Evolutionary conservation across 2,888 invertebrate species (phyloP).

Genomic region (Spodoptera picta): DNA sequence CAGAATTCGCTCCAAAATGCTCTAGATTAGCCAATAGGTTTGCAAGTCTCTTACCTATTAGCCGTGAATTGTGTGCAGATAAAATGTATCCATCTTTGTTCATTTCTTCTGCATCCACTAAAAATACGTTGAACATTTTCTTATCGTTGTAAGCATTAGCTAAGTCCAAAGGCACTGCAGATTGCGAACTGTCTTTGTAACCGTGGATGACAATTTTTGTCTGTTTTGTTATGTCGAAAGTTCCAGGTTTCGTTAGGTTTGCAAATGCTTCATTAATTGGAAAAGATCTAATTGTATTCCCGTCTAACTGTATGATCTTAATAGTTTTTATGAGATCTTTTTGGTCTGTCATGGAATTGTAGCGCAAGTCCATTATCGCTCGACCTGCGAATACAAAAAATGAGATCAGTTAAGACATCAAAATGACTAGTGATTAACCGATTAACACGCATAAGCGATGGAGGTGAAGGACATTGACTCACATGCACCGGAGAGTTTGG

Average conservation of each 20-base stretch:
- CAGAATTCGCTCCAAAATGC: slow-evolving; percentile 79
- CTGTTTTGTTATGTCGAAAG: slow-evolving; percentile 82
- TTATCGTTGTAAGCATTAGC: slow-evolving; percentile 82
- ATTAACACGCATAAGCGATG: slow-evolving; percentile 43
- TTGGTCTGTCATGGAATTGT: slow-evolving; percentile 71
- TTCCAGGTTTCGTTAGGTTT: slow-evolving; percentile 71
- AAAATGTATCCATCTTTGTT: slow-evolving; percentile 80
- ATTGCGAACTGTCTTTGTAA: slow-evolving; percentile 82
- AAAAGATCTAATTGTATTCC: slow-evolving; percentile 67
- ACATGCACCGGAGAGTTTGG: slow-evolving; percentile 83
- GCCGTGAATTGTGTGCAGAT: slow-evolving; percentile 81
- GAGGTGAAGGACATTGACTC: slow-evolving; percentile 68
- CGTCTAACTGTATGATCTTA: slow-evolving; percentile 77
- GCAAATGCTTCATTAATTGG: slow-evolving; percentile 78
- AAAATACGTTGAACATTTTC: slow-evolving; percentile 82
- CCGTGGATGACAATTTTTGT: slow-evolving; percentile 85
- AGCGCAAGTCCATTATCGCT: slow-evolving; percentile 81
- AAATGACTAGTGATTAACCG: slow-evolving; percentile 4
- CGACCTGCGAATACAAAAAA: slow-evolving; percentile 74
- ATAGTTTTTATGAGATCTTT: slow-evolving; percentile 77
- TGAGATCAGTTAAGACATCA: slow-evolving; percentile 8
- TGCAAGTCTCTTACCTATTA: slow-evolving; percentile 86
- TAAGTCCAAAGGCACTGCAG: slow-evolving; percentile 78
- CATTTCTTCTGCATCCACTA: slow-evolving; percentile 83
- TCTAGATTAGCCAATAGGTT: slow-evolving; percentile 85